phyloP scores from a whole-genome alignment of 2,113 vertebrate genomes.

The Canis aureus region DNA sequence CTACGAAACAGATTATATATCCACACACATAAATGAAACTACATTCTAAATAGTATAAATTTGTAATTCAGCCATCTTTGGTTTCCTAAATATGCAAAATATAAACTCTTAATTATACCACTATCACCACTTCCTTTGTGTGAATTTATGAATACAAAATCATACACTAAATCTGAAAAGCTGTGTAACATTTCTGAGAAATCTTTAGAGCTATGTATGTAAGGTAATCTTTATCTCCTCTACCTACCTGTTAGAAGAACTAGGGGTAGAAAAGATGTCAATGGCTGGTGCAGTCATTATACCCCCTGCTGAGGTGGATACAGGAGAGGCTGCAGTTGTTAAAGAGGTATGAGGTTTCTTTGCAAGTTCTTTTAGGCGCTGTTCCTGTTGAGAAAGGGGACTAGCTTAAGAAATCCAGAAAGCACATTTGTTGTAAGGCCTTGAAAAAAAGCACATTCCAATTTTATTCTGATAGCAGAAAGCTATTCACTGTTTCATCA shows the following conservation, averaged over 20 bases:
- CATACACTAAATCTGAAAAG: conserved; percentile 43
- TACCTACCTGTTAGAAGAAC: conserved; percentile 95
- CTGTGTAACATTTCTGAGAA: neutral
- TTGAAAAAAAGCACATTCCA: neutral
- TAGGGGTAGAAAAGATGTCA: conserved; percentile 97
- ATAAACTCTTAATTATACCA: conserved; percentile 13
- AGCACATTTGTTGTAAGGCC: neutral
- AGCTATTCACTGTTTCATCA: neutral
- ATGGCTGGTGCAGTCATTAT: conserved; percentile 96
- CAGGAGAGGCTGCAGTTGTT: conserved; percentile 97
- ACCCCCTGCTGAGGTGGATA: conserved; percentile 95
- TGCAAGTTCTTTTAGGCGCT: conserved; percentile 97
- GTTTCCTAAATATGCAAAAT: conserved; percentile 40
- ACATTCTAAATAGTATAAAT: conserved; percentile 45
- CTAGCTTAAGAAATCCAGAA: conserved; percentile 77
- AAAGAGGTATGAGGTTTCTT: conserved; percentile 96
- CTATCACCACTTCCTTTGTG: neutral
- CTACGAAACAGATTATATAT: neutral
- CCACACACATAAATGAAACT: neutral
- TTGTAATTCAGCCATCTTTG: conserved; percentile 10
- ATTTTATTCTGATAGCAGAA: conserved; percentile 45
- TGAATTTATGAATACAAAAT: conserved; percentile 55
- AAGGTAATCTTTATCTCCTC: neutral
- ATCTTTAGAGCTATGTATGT: neutral
- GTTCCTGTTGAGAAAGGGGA: conserved; percentile 90